Base-by-base conservation (phyloP, 1,140 invertebrate genomes). In the Potamilus streckersoni region DNA sequence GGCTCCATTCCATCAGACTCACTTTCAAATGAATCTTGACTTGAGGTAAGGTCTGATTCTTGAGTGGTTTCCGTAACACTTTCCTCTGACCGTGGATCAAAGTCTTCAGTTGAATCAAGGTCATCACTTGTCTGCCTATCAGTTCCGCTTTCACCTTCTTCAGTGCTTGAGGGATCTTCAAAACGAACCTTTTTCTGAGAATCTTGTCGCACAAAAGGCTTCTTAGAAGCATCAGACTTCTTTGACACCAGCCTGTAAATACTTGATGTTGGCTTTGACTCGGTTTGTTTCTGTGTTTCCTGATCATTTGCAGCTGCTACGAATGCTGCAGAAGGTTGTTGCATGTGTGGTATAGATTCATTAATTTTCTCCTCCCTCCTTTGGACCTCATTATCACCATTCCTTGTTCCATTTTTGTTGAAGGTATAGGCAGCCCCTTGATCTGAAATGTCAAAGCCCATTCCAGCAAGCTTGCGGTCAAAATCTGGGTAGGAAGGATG, bases 371-470 rank as follows among this genome's bases (percentile, higher is more conserved):
- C 17, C 6, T 19, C 64, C 38, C 27, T 19, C 61, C 57, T 73
- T 65, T 19, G 66, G 55, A 6, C 56, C 64, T 73, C 60, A 31
- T 38, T 57, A 67, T 49, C 57, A 49, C 49, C 17, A 49, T 57
- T 60, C 16, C 65, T 23, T 61, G 67, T 60, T 19, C 69, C 70
- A 20, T 74, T 73, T 38, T 77, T 74, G 58, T 80, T 80, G 57
- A 79, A 73, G 69, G 75, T 81, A 8, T 75, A 70, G 59, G 83
- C 79, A 59, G 62, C 62, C 19, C 63, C 71, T 38, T 84, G 78
- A 79, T 86, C 82, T 79, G 80, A 80, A 77, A 82, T 67, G 67
- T 84, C 86, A 83, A 89, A 85, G 56, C 87, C 87, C 79, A 89
- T 85, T 19, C 79, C 74, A 67, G 83, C 82, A 68, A 89, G 79